A percentile compares a stretch with the other conserved stretches of the same genome.
Conservation (phyloP, 2,113 vertebrate species). For the Albula glossodonta region DNA sequence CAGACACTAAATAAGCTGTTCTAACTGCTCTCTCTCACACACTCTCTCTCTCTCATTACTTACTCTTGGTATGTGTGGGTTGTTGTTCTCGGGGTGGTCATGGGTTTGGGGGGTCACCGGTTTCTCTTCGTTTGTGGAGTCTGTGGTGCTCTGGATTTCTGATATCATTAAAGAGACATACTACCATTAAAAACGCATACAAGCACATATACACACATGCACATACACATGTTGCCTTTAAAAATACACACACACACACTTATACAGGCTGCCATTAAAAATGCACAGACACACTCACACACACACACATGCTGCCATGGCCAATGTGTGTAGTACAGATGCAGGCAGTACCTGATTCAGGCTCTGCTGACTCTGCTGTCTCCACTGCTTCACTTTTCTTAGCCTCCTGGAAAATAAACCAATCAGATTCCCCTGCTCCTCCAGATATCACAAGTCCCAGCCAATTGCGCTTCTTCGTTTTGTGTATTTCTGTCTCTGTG, state of each 20-base stretch:
- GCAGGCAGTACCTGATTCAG: slow-evolving; percentile 52
- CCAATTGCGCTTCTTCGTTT: too few species aligned
- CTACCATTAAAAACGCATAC: slow-evolving; percentile 64
- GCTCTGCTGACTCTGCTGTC: slow-evolving; percentile 52
- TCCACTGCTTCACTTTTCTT: slow-evolving; percentile 61
- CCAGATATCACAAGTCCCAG: neutral
- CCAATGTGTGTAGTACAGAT: neutral
- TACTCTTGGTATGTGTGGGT: too few species aligned
- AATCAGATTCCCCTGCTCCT: neutral
- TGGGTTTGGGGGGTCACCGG: too few species aligned
- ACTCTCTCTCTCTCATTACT: too few species aligned
- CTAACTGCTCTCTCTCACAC: too few species aligned
- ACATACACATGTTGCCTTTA: too few species aligned
- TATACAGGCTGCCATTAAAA: neutral
- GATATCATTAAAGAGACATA: slow-evolving; percentile 31
- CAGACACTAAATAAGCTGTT: too few species aligned
- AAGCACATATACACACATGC: slow-evolving; percentile 47
- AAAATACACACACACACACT: neutral
- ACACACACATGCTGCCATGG: neutral
- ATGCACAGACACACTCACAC: neutral
- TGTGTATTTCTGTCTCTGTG: too few species aligned
- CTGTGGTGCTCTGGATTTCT: too few species aligned
- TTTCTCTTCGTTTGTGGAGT: too few species aligned
- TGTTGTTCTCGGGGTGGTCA: too few species aligned
- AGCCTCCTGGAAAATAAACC: slow-evolving; percentile 55